Conservation (phyloP, 2,888 invertebrate genomes). For the Spilosoma lubricipeda region DNA sequence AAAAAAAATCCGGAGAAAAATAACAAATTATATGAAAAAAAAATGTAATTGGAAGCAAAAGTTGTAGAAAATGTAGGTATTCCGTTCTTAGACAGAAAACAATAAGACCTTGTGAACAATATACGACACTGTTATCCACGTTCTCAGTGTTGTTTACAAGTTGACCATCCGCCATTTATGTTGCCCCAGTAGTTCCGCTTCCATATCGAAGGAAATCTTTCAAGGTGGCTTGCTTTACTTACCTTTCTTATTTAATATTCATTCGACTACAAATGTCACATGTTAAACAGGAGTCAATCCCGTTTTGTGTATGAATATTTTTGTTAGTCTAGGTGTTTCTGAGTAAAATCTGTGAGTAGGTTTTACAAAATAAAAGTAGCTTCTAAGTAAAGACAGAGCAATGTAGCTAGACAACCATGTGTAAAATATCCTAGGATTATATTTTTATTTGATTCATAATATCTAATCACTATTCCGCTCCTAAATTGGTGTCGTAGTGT, state of each 20-base stretch:
- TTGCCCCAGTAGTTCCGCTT: constrained; percentile 15
- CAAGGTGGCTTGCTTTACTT: not conserved
- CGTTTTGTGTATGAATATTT: too few species aligned
- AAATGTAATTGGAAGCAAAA: not conserved
- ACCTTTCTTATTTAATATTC: not conserved
- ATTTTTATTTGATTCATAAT: too few species aligned
- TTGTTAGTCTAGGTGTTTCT: not conserved
- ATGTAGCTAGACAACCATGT: too few species aligned
- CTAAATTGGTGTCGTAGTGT: not conserved
- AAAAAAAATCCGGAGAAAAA: not conserved
- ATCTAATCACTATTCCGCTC: too few species aligned
- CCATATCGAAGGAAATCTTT: constrained; percentile 1
- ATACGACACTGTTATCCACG: not conserved
- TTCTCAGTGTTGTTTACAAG: constrained; percentile 11
- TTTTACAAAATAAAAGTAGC: not conserved
- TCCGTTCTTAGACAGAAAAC: not conserved
- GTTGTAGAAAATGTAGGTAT: not conserved
- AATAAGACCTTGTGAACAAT: not conserved
- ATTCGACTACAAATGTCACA: too few species aligned
- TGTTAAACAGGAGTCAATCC: too few species aligned
- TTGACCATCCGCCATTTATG: constrained; percentile 11
- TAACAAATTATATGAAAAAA: not conserved
- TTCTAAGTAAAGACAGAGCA: not conserved
- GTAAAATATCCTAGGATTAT: too few species aligned
- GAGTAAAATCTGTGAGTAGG: not conserved